Conservation (phyloP, 2,888 invertebrate species). For the Amblyjoppa proteus region DNA sequence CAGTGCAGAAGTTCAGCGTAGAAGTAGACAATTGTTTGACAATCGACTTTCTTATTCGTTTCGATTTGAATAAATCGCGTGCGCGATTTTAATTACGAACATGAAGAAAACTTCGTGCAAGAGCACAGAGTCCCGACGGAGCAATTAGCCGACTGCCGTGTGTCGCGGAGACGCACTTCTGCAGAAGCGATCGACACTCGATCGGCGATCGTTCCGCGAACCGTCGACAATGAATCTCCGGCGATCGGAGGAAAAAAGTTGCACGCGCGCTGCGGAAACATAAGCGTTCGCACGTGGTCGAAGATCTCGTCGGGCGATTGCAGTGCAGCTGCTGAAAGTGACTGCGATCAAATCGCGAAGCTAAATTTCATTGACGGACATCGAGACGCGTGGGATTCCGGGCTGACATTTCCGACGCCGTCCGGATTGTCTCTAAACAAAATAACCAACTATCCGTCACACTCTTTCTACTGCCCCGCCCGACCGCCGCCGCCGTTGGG, state of each 20-base stretch:
- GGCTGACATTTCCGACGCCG: neutral
- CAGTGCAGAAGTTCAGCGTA: too few species aligned
- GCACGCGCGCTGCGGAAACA: neutral
- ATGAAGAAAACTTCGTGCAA: neutral
- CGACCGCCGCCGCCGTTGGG: neutral
- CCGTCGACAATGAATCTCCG: neutral
- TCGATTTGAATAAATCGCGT: neutral
- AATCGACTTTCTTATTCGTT: neutral
- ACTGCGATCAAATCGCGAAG: neutral
- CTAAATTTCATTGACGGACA: neutral
- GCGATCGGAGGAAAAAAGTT: neutral
- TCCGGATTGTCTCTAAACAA: too few species aligned
- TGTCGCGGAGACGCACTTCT: neutral
- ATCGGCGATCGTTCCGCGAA: conserved; percentile 2
- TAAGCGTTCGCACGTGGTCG: neutral
- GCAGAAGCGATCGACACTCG: neutral
- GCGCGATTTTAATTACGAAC: neutral
- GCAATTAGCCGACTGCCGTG: neutral
- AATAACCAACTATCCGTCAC: neutral
- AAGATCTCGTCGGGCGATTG: neutral
- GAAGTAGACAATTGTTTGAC: neutral
- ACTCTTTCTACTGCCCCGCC: neutral
- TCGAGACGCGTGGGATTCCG: neutral
- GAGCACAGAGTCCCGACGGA: neutral
- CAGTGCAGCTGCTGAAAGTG: too few species aligned